Evolutionary conservation across 2,888 invertebrate genomes (phyloP), one percentile per base, ranked within the genome.

Genomic region (Aphodius sticticus): DNA sequence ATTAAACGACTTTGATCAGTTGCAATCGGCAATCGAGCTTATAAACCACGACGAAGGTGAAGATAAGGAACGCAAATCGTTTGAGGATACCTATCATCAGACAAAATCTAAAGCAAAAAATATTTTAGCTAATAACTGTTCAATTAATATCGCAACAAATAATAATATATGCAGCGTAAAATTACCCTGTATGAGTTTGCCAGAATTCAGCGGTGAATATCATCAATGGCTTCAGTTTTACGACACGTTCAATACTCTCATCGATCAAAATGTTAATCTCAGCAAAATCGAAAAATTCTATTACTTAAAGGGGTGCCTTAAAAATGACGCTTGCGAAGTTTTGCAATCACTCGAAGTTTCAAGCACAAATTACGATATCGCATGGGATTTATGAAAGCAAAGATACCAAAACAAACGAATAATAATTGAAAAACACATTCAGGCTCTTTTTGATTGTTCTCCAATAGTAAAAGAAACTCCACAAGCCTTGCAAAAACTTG

Each of bases 401-500:
- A 70, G 84, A 6, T 85, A 83, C 26, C 82, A 84, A 6, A 85
- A 85, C 69, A 82, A 82, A 69, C 79, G 83, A 0, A 26, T 83
- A 5, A 85, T 85, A 6, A 80, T 84, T 1, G 77, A 84, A 5
- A 84, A 79, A 1, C 84, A 85, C 37, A 76, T 85, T 0, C 79
- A 79, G n/a, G 79, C 82, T 0, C 79, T 85, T 36, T 79, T 84
- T 38, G 81, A 84, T 9, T 70, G 82, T 6, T 80, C 82, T 7
- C 15, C 16, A 0, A 53, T 81, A 36, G 76, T 16, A 9, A 80
- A 82, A 16, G 83, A 83, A 81, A 79, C 81, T 9, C 35, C 70
- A 1, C 9, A 6, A 0, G 74, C 72, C 2, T 72, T 85, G 16
- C 76, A 84, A 14, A 77, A 82, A 16, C 78, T 86, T 0, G 69